phyloP scores from a whole-genome alignment of 2,797 vertebrate genomes.

The Sebastes diploproa region DNA sequence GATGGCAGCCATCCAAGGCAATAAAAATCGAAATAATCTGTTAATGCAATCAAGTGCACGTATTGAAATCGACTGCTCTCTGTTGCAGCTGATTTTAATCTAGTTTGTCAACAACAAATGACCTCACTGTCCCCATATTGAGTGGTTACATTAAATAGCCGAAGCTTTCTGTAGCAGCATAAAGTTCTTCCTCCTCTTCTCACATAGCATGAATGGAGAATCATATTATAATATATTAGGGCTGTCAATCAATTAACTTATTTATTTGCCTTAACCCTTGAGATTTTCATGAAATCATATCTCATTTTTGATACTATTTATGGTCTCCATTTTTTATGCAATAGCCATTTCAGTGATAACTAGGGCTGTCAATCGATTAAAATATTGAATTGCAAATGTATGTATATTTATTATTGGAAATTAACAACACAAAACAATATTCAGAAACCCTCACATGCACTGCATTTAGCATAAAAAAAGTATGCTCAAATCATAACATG shows the following conservation, averaged over 20 bases:
- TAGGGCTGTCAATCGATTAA: background rate
- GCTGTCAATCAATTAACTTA: too few relatives aligned
- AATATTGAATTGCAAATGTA: too few relatives aligned
- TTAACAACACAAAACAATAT: too few relatives aligned
- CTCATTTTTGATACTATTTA: too few relatives aligned
- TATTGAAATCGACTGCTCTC: slow-evolving; percentile 22
- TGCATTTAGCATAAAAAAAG: too few relatives aligned
- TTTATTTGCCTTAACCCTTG: too few relatives aligned
- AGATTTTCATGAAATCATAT: too few relatives aligned
- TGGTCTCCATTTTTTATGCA: too few relatives aligned
- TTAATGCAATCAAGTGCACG: slow-evolving; percentile 19
- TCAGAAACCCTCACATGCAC: too few relatives aligned
- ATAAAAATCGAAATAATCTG: slow-evolving; percentile 20
- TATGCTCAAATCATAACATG: too few relatives aligned
- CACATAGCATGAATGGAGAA: background rate
- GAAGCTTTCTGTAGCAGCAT: background rate
- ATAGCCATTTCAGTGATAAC: too few relatives aligned
- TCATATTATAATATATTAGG: background rate
- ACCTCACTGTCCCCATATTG: background rate
- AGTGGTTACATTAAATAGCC: slow-evolving; percentile 13
- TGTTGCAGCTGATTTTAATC: slow-evolving; percentile 28
- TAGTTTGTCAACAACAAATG: slow-evolving; percentile 28
- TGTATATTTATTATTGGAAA: too few relatives aligned
- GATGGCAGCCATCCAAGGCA: slow-evolving; percentile 15
- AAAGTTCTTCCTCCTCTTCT: background rate